phyloP scores from a whole-genome alignment of 2,113 vertebrate genomes.

The Alces alces region DNA sequence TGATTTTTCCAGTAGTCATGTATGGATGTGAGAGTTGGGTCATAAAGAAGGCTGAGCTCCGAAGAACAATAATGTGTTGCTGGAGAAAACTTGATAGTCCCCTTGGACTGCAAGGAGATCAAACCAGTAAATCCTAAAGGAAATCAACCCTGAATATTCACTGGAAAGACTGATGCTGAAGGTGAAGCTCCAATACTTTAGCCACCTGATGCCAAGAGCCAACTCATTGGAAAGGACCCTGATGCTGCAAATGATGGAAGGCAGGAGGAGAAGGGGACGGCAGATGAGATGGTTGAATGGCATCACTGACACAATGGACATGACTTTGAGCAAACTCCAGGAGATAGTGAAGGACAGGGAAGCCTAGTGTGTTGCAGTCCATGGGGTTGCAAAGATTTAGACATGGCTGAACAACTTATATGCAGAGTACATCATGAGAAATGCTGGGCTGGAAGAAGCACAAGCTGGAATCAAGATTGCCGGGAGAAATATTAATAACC shows the following conservation, averaged over 20 bases:
- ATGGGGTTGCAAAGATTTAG: neutral
- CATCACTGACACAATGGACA: neutral
- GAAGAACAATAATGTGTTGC: neutral
- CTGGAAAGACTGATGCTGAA: neutral
- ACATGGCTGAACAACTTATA: neutral
- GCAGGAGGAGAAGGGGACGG: neutral
- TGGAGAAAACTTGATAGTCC: neutral
- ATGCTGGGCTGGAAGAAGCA: too few species aligned
- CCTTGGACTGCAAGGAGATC: neutral
- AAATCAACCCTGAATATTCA: neutral
- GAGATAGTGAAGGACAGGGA: neutral
- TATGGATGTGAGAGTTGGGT: neutral
- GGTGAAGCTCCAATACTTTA: neutral
- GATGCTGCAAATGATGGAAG: neutral
- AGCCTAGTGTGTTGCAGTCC: neutral
- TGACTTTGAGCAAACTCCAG: neutral
- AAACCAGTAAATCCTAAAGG: neutral
- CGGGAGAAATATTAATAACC: too few species aligned
- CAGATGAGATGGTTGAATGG: neutral
- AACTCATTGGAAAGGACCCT: neutral
- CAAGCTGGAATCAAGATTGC: too few species aligned
- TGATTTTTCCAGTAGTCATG: neutral
- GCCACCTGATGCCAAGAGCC: neutral
- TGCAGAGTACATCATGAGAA: too few species aligned
- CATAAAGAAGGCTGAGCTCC: neutral